Percentiles rank a stretch among this genome's conserved stretches.
Conservation (phyloP, 2,888 invertebrate species). For the Danaus chrysippus region DNA sequence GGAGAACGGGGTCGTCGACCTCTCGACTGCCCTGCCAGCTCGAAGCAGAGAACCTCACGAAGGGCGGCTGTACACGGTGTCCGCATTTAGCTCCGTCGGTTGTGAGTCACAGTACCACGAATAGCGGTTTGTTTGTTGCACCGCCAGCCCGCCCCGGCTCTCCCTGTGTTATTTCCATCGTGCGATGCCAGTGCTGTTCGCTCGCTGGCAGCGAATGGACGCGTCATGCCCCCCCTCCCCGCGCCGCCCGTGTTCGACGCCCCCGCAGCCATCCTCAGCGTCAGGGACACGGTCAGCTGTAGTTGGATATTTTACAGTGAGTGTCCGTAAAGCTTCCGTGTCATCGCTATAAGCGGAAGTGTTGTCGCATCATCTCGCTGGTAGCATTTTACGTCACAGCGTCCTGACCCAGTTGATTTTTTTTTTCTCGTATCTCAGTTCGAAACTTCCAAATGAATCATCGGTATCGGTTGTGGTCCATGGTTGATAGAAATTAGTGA, state of each 20-base stretch:
- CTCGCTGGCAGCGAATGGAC: slow-evolving; percentile 61
- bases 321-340: slow-evolving; percentile 49
- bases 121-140: slow-evolving; percentile 78
- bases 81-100: slow-evolving; percentile 77
- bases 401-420: slow-evolving; percentile 20
- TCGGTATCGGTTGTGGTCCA: background rate
- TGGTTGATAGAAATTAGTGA: background rate
- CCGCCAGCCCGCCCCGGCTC: slow-evolving; percentile 72
- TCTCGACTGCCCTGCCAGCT: slow-evolving; percentile 66
- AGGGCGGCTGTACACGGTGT: slow-evolving; percentile 72
- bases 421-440: slow-evolving; percentile 7
- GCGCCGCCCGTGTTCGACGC: slow-evolving; percentile 75
- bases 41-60: slow-evolving; percentile 73
- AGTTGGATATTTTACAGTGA: slow-evolving; percentile 89
- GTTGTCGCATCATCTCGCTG: slow-evolving; percentile 38
- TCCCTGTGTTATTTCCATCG: slow-evolving; percentile 70
- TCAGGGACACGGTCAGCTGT: slow-evolving; percentile 84
- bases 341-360: slow-evolving; percentile 30
- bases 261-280: slow-evolving; percentile 78
- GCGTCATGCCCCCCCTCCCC: slow-evolving; percentile 71
- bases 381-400: slow-evolving; percentile 42
- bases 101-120: slow-evolving; percentile 75
- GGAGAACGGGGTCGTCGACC: slow-evolving; percentile 75
- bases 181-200: slow-evolving; percentile 66
- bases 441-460: background rate